Base-by-base conservation (phyloP, 2,797 vertebrate genomes). In the Clarias laeviceps region DNA sequence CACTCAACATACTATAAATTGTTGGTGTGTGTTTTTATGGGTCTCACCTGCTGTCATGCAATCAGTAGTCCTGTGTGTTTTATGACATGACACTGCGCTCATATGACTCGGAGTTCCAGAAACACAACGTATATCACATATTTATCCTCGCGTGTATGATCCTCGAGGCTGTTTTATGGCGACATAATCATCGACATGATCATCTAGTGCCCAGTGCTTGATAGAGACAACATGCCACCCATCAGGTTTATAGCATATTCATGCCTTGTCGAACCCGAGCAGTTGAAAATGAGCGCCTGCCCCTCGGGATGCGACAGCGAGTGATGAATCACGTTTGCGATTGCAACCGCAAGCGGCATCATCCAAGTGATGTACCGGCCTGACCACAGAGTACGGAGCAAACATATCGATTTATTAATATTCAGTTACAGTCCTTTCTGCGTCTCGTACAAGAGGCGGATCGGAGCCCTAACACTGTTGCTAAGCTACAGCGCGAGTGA, bases 401-500 rank as follows among this genome's bases (percentile, higher is more conserved):
- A 84, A 82, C 77, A 54, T 32, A 73, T 57, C 73, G 77, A 89
- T 87, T 89, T 87, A 84, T 82, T 83, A 84, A 88, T 83, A 88
- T 90, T 88, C 74, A 87, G 82, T 80, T 80, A 79, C 81, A 88
- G 76, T 88, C 45, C 45, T 45, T 45, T 82, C 82, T 40, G 84
- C 45, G 61, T 88, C 64, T 70, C 34, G 1, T 4, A 22, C 54
- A 37, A 81, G 80, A 68, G 65, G 40, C 73, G 34, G 65, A 37
- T 78, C 5, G 40, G 65, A 57, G 73, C 6, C 37, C 12, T 85
- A 88, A 82, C 32, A 72, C 83, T 83, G 89, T 90, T 90, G 88
- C 89, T 90, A 89, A 90, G 89, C 76, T 89, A 88, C 88, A 78
- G 86, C 27, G 24, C 17, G 76, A 84, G 84, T 88, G 84, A 86